phyloP scores from a whole-genome alignment of 2,797 vertebrate genomes.

The Hoplostethus mediterraneus region DNA sequence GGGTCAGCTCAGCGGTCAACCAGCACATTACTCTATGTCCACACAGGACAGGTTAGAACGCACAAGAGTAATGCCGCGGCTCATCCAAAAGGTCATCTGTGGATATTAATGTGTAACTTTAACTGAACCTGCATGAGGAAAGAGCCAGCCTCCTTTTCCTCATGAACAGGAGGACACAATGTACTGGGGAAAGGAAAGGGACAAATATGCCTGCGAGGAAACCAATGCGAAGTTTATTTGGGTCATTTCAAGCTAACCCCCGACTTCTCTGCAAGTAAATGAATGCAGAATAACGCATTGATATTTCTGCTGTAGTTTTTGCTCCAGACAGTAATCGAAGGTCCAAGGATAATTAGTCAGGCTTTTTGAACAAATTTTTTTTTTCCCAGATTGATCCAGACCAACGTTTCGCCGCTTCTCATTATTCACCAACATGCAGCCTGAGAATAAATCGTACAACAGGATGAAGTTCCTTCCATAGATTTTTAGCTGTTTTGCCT shows the following conservation, averaged over 20 bases:
- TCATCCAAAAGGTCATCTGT: slow-evolving; percentile 86
- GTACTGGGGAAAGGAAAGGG: slow-evolving; percentile 34
- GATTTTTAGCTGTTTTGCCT: slow-evolving; percentile 59
- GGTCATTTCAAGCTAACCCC: slow-evolving; percentile 62
- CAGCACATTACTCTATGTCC: slow-evolving; percentile 87
- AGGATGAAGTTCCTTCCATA: slow-evolving; percentile 63
- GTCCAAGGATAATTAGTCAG: slow-evolving; percentile 69
- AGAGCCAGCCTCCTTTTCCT: slow-evolving; percentile 45
- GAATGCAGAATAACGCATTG: slow-evolving; percentile 59
- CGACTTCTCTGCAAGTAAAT: slow-evolving; percentile 70
- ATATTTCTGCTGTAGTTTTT: slow-evolving; percentile 55
- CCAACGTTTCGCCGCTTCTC: slow-evolving; percentile 67
- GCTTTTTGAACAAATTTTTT: slow-evolving; percentile 68
- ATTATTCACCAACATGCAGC: slow-evolving; percentile 70
- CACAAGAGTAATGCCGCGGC: slow-evolving; percentile 84
- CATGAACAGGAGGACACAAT: slow-evolving; percentile 50
- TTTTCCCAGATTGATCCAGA: slow-evolving; percentile 66
- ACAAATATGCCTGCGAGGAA: slow-evolving; percentile 58
- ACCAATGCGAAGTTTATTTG: slow-evolving; percentile 58
- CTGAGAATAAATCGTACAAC: slow-evolving; percentile 59
- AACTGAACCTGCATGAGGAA: slow-evolving; percentile 77
- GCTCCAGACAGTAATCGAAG: slow-evolving; percentile 76
- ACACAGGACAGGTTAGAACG: slow-evolving; percentile 78
- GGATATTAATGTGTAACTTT: slow-evolving; percentile 86
- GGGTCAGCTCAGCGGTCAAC: slow-evolving; percentile 84